These are phyloP conservation scores for Corapipo altera DNA, from an alignment of 2,113 vertebrate species.

Conservation along the genomic window DNA sequence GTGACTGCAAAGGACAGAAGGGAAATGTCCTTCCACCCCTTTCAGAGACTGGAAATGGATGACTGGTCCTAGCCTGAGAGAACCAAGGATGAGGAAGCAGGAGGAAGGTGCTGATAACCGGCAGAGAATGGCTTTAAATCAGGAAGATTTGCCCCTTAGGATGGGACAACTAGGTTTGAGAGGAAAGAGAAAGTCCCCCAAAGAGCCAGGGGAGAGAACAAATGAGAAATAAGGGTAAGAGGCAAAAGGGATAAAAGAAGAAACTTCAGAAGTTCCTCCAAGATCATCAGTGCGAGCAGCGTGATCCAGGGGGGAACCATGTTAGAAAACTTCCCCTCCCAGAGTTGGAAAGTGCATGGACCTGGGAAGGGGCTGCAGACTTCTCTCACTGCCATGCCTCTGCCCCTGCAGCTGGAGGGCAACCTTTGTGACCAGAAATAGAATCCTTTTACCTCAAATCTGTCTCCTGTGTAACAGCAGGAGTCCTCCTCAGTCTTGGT, in stretches of 20 bases:
- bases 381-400: neutral
- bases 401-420: neutral
- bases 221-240: neutral
- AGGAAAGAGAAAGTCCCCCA: neutral
- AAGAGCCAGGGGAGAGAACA: neutral
- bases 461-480: neutral
- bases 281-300: neutral
- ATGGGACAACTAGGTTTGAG: neutral
- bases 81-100: neutral
- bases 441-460: neutral
- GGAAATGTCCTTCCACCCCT: neutral
- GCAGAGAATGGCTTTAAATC: neutral
- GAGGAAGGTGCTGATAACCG: neutral
- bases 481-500: neutral
- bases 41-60: neutral
- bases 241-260: neutral
- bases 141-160: neutral
- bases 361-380: neutral
- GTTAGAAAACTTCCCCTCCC: neutral
- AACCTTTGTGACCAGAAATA: neutral
- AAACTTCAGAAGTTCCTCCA: neutral
- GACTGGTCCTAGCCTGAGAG: neutral
- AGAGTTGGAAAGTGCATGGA: rapidly evolving
- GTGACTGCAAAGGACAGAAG: neutral
- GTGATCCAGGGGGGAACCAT: neutral